A percentile compares a stretch with the other conserved stretches of the same genome.
Conservation (phyloP, 2,888 invertebrate genomes). For the Congeria kusceri region DNA sequence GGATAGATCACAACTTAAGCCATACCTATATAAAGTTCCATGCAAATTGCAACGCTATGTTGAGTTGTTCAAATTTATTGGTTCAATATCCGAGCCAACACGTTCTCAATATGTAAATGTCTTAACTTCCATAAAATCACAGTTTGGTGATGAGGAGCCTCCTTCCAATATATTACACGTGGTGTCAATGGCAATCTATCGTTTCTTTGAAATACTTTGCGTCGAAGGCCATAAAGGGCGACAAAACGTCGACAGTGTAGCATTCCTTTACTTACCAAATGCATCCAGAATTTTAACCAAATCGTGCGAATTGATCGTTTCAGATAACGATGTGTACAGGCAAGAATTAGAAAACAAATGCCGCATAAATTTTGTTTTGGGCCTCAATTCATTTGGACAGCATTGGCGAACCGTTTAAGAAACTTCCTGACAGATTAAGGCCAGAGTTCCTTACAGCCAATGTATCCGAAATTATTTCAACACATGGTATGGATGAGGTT, state of each 20-base stretch:
- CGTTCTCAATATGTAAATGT: neutral
- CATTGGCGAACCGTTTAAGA: neutral
- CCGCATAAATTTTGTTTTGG: conserved; percentile 39
- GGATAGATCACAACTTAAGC: neutral
- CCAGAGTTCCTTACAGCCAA: conserved; percentile 34
- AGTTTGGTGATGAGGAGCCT: neutral
- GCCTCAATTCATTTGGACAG: conserved; percentile 13
- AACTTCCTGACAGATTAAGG: conserved; percentile 17
- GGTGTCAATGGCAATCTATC: neutral
- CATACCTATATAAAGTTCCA: neutral
- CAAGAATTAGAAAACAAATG: conserved; percentile 27
- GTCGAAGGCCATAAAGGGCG: neutral
- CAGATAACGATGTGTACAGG: conserved; percentile 22
- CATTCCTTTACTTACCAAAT: conserved; percentile 14
- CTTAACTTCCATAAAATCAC: neutral
- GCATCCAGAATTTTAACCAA: neutral
- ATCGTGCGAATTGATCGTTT: conserved; percentile 13
- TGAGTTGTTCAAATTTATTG: neutral
- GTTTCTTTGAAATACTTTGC: neutral
- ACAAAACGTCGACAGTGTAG: neutral
- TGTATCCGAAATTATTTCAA: conserved; percentile 13
- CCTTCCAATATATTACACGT: neutral
- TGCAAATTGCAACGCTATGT: neutral
- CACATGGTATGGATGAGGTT: conserved; percentile 6
- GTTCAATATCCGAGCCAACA: neutral